phyloP scores from a whole-genome alignment of 2,888 invertebrate genomes.

The Zygogramma bicolorata region DNA sequence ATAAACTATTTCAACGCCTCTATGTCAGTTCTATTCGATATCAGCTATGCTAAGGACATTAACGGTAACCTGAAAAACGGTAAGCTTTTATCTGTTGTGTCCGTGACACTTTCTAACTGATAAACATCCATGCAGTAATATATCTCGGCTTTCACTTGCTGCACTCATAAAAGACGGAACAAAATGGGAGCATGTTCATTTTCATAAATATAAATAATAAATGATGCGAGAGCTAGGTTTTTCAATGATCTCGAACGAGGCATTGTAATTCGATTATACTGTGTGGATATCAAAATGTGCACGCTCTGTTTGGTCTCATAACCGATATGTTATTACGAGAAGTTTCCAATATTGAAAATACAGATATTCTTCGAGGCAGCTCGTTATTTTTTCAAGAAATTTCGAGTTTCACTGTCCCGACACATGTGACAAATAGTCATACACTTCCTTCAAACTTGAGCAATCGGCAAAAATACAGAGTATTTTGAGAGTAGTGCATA shows the following conservation, averaged over 20 bases:
- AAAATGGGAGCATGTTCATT: not conserved
- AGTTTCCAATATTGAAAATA: not conserved
- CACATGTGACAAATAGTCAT: no score
- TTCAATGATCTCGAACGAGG: not conserved
- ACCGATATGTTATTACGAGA: conserved; percentile 1
- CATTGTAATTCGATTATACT: conserved; percentile 1
- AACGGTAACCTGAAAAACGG: not conserved
- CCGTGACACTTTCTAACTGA: not conserved
- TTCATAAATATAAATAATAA: conserved; percentile 2
- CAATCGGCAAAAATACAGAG: no score
- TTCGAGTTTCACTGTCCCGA: no score
- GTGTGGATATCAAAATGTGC: not conserved
- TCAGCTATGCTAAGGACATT: not conserved
- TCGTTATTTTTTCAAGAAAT: no score
- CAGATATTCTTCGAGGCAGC: not conserved
- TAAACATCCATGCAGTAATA: not conserved
- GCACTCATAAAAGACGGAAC: not conserved
- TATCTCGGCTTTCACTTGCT: not conserved
- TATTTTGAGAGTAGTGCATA: no score
- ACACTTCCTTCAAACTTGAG: no score
- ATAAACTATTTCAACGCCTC: no score
- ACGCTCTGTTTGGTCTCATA: not conserved
- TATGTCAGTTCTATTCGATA: no score
- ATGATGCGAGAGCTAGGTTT: not conserved
- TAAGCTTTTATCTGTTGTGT: not conserved